Evolutionary conservation across 2,797 vertebrate genomes (phyloP).

Genomic region (Apodemus agrarius): DNA sequence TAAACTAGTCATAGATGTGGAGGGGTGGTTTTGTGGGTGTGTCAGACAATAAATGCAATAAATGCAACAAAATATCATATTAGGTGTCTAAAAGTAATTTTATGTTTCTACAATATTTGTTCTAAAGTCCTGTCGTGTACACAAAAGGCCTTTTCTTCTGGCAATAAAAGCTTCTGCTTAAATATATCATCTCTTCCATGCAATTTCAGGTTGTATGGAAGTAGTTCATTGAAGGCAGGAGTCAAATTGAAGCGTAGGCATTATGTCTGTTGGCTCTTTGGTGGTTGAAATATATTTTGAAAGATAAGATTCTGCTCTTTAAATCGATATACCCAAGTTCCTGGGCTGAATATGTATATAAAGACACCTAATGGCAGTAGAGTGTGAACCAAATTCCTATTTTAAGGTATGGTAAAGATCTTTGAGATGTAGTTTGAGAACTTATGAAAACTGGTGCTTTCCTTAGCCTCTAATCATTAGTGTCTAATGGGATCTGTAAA

Average conservation of each 20-base stretch:
- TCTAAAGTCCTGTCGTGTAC: neutral
- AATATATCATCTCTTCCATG: constrained; percentile 1
- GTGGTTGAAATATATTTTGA: constrained; percentile 29
- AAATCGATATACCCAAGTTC: neutral
- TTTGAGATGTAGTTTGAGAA: constrained; percentile 38
- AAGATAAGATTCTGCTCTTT: constrained; percentile 28
- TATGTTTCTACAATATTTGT: constrained; percentile 30
- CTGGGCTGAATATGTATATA: neutral
- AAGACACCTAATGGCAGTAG: neutral
- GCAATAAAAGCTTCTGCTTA: constrained; percentile 13
- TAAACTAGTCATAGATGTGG: constrained; percentile 3
- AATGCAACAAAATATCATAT: constrained; percentile 31
- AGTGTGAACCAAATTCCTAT: neutral
- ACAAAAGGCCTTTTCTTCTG: constrained; percentile 35
- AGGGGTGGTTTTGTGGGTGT: neutral
- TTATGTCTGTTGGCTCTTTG: neutral
- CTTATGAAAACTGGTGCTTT: constrained; percentile 14
- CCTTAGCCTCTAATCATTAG: constrained; percentile 41
- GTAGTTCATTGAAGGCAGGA: constrained; percentile 31
- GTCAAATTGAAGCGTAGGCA: neutral
- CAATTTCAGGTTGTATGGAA: constrained; percentile 8
- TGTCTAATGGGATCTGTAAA: constrained; percentile 58
- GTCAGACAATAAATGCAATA: neutral
- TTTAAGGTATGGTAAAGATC: constrained; percentile 51
- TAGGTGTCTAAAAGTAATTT: constrained; percentile 32